Evolutionary conservation across 2,797 vertebrate genomes (phyloP).

Genomic region (Capromys pilorides): DNA sequence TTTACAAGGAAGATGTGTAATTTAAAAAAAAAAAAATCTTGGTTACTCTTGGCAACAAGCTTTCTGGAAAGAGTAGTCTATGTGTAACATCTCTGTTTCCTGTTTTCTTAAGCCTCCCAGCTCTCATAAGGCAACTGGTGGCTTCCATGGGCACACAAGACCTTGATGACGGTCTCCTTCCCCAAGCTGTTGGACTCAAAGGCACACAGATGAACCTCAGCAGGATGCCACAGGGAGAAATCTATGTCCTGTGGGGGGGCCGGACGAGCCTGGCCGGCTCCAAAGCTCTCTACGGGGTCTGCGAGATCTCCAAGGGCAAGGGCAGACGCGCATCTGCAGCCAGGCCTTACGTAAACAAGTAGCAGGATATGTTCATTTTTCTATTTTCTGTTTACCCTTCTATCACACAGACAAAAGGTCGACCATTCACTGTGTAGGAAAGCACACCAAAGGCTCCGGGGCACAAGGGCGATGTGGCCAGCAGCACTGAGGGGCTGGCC

Average conservation of each 20-base stretch:
- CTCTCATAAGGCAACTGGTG: background rate
- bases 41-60: constrained; percentile 16
- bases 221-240: background rate
- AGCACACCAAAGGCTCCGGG: background rate
- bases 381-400: background rate
- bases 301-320: background rate
- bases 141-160: background rate
- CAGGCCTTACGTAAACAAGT: background rate
- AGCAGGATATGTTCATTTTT: background rate
- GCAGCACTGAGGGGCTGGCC: background rate
- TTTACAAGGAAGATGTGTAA: background rate
- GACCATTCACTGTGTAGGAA: background rate
- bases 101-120: background rate
- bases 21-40: constrained; percentile 36
- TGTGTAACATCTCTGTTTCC: background rate
- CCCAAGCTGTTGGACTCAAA: background rate
- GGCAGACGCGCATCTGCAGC: background rate
- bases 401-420: constrained; percentile 13
- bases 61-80: background rate
- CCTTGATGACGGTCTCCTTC: background rate
- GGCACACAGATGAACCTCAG: background rate
- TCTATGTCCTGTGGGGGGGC: too few species aligned
- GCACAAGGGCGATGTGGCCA: background rate
- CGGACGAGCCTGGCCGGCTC: background rate
- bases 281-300: background rate